Evolutionary conservation across 1,140 invertebrate species (phyloP).

Genomic region (Daktulosphaira vitifoliae): DNA sequence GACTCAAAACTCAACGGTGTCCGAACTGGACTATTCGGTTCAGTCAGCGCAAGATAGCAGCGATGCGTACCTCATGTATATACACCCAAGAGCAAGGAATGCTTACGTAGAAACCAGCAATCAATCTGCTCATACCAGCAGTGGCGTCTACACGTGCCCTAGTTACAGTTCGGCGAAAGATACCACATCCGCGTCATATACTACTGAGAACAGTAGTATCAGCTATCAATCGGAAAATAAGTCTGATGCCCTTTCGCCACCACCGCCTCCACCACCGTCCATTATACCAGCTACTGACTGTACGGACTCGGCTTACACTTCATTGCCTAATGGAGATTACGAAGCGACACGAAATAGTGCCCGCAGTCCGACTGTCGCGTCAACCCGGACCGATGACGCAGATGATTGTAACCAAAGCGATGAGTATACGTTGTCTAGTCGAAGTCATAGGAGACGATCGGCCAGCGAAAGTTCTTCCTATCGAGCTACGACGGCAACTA

Average conservation of each 20-base stretch:
- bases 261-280: too few relatives aligned
- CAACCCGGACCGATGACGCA: not conserved
- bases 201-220: not conserved
- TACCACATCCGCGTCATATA: conserved; percentile 7
- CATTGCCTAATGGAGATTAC: not conserved
- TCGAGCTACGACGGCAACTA: not conserved
- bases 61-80: conserved; percentile 37
- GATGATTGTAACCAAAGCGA: not conserved
- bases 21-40: conserved; percentile 49
- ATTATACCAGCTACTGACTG: not conserved
- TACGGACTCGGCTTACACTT: not conserved
- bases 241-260: too few relatives aligned
- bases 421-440: not conserved
- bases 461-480: conserved; percentile 7
- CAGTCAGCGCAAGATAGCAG: conserved; percentile 45
- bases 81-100: conserved; percentile 42
- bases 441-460: not conserved
- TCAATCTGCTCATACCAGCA: conserved; percentile 46
- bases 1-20: conserved; percentile 67
- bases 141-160: conserved; percentile 21
- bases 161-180: conserved; percentile 15
- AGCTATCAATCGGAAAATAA: not conserved
- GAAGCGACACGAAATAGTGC: not conserved
- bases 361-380: not conserved
- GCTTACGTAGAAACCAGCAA: conserved; percentile 34